These are phyloP conservation scores for Tetramorium simillimum DNA, from an alignment of 1,140 invertebrate species.

Conservation along the genomic window DNA sequence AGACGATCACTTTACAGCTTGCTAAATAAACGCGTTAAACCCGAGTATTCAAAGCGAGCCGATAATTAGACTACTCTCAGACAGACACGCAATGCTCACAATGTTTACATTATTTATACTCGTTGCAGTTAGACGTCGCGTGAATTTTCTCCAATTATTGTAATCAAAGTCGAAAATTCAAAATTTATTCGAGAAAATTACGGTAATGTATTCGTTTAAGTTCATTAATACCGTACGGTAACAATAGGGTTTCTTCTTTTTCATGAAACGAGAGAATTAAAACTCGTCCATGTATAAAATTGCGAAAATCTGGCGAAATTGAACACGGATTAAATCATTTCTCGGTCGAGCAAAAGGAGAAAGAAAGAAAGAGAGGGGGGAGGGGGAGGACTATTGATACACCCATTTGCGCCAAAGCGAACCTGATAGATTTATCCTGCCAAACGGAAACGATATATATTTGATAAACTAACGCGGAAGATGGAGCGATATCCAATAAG, in stretches of 20 bases:
- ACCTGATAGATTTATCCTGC: slow-evolving; percentile 51
- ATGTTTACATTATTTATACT: slow-evolving; percentile 5
- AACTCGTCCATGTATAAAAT: neutral
- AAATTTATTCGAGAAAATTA: neutral
- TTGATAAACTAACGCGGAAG: slow-evolving; percentile 45
- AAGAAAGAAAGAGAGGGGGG: too few species aligned
- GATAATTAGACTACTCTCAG: slow-evolving; percentile 32
- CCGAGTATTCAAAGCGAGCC: neutral
- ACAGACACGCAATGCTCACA: slow-evolving; percentile 2
- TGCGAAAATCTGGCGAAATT: neutral
- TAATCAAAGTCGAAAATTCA: neutral
- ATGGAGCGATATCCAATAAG: slow-evolving; percentile 56
- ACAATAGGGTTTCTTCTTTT: neutral
- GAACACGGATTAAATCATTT: slow-evolving; percentile 22
- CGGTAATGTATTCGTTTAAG: neutral
- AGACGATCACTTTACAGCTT: slow-evolving; percentile 13
- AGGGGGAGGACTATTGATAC: slow-evolving; percentile 1
- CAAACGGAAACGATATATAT: slow-evolving; percentile 43
- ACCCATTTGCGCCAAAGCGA: slow-evolving; percentile 28
- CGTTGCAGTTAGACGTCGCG: neutral
- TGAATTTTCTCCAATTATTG: slow-evolving; percentile 2
- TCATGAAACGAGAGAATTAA: neutral
- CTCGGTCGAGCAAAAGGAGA: neutral
- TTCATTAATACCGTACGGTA: neutral
- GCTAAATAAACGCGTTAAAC: slow-evolving; percentile 46